Base-by-base conservation (phyloP, 2,113 vertebrate species). In the Vidua chalybeata region DNA sequence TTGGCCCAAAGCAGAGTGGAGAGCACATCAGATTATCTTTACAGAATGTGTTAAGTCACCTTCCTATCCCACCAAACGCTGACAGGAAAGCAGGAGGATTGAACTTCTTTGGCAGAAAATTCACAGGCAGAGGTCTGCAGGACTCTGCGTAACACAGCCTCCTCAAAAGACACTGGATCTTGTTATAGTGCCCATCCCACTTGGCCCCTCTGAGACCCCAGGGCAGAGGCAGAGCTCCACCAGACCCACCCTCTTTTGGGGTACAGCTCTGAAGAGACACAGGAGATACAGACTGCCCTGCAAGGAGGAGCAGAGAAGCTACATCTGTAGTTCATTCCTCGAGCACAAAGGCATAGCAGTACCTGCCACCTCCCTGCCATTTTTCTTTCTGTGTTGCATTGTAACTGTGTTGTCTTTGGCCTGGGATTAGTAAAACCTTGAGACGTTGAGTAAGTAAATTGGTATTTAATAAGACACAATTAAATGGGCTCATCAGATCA, bases 151-250 rank as follows among this genome's bases (percentile, higher is more conserved):
- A 13, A 14, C 63, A 28, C 31, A 51, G 59, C 55, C 26, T n/a
- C 67, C 30, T 39, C 39, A 1, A 28, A n/a, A 71, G 43, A 13
- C 11, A 7, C 7, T 51, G 28, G 24, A 11, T 6, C 33, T n/a
- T 9, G 0, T 20, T n/a, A 5, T 6, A 54, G 30, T 15, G 22
- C 37, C 39, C 54, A 37, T 48, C 16, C 18, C 2, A 1, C 48
- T 30, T 9, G 51, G 43, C 27, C 37, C 27, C 31, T 71, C 52
- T 62, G 43, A 49, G 76, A 49, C 13, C 23, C 35, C 1, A 3
- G 61, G 1, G 1, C 31, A 48, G 33, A 55, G 64, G 24, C 19
- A 77, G 74, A 43, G 33, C 71, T 52, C 39, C 41, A 45, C 35
- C 30, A 71, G 69, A 74, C 10, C 59, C 0, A 0, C 30, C 26